A percentile compares a stretch with the other conserved stretches of the same genome.
These are phyloP conservation scores for Pegoplata infirma DNA, from an alignment of 2,888 invertebrate genomes.

Conservation along the genomic window DNA sequence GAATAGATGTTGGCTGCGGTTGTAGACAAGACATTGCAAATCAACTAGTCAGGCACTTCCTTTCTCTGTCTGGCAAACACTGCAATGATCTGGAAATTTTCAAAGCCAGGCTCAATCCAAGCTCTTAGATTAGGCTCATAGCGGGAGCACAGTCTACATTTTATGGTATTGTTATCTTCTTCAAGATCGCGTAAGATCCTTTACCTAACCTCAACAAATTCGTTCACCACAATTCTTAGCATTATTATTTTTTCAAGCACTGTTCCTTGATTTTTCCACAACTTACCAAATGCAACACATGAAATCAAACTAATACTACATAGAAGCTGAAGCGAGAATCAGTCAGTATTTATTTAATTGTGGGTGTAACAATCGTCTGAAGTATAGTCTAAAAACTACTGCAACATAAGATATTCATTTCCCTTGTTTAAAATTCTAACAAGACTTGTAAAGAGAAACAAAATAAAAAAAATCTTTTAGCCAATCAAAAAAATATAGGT, in stretches of 20 bases:
- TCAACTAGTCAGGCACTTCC: too few species aligned
- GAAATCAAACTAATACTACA: constrained; percentile 22
- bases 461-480: constrained; percentile 37
- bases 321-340: constrained; percentile 47
- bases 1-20: too few species aligned
- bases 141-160: too few species aligned
- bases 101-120: too few species aligned
- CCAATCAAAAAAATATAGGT: constrained; percentile 41
- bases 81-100: too few species aligned
- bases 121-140: too few species aligned
- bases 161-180: too few species aligned
- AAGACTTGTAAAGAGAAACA: constrained; percentile 37
- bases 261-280: neutral
- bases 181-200: too few species aligned
- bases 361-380: constrained; percentile 74
- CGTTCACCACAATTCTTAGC: too few species aligned
- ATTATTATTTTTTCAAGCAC: constrained; percentile 3
- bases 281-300: neutral
- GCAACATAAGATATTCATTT: constrained; percentile 18
- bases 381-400: constrained; percentile 62
- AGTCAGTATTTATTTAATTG: constrained; percentile 74
- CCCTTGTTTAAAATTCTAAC: constrained; percentile 49
- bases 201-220: too few species aligned
- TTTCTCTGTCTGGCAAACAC: too few species aligned
- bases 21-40: too few species aligned